These are phyloP conservation scores for Premnoplex brunnescens DNA, from an alignment of 2,797 vertebrate species.

Conservation along the genomic window DNA sequence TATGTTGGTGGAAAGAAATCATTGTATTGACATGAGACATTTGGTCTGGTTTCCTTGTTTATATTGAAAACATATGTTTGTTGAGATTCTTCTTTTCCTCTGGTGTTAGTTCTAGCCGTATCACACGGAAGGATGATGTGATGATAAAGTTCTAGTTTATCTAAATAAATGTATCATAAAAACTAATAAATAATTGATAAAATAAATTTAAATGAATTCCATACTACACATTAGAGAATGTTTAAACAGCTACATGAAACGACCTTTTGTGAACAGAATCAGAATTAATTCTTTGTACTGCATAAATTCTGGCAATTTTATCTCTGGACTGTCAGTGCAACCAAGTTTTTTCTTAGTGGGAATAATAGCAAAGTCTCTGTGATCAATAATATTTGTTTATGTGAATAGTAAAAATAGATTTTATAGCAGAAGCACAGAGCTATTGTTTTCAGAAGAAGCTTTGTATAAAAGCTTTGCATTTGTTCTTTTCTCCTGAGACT, in stretches of 20 bases:
- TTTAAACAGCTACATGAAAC: constrained; percentile 54
- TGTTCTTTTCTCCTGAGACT: constrained; percentile 36
- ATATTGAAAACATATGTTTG: constrained; percentile 73
- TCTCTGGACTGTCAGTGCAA: background rate
- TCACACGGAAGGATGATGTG: constrained; percentile 30
- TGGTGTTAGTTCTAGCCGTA: constrained; percentile 26
- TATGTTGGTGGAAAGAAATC: background rate
- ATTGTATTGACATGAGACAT: background rate
- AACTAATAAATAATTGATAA: background rate
- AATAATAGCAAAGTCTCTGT: constrained; percentile 12
- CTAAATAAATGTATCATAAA: constrained; percentile 66
- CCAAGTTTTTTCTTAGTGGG: background rate
- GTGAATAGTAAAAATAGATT: constrained; percentile 63
- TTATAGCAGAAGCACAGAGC: constrained; percentile 2
- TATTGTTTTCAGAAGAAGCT: constrained; percentile 43
- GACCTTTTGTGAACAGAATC: background rate
- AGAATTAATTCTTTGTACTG: constrained; percentile 1
- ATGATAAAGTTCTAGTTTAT: constrained; percentile 40
- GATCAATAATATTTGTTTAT: constrained; percentile 65
- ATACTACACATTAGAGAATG: background rate
- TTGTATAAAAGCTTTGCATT: constrained; percentile 54
- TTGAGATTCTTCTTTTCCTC: constrained; percentile 37
- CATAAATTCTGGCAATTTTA: constrained; percentile 14
- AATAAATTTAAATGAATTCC: background rate
- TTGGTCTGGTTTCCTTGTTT: constrained; percentile 30